Conservation (phyloP, 2,797 vertebrate genomes). For the Spondyliosoma cantharus region DNA sequence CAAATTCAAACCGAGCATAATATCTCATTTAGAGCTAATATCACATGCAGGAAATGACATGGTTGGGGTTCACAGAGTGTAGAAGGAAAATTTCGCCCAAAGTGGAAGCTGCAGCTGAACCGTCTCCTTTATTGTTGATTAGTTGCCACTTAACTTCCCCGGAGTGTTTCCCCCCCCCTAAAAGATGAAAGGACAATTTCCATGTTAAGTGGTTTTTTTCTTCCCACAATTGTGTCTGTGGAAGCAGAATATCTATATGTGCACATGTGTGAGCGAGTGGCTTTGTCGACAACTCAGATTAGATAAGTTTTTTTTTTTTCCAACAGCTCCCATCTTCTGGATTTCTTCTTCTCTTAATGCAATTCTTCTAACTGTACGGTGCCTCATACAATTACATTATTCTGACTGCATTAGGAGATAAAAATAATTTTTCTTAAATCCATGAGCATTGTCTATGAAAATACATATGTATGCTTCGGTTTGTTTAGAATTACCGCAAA, state of each 20-base stretch:
- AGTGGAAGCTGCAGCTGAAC: constrained; percentile 45
- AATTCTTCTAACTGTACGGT: constrained; percentile 54
- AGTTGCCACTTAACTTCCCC: constrained; percentile 62
- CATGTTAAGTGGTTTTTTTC: constrained; percentile 77
- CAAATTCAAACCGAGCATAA: constrained; percentile 44
- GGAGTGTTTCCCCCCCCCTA: constrained; percentile 49
- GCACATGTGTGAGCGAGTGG: constrained; percentile 47
- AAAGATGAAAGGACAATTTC: constrained; percentile 80
- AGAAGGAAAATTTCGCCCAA: constrained; percentile 35
- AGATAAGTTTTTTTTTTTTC: constrained; percentile 66
- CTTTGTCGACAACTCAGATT: constrained; percentile 62
- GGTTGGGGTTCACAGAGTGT: constrained; percentile 46
- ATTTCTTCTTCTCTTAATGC: constrained; percentile 53
- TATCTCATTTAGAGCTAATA: constrained; percentile 52
- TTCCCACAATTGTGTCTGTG: constrained; percentile 59
- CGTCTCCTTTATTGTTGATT: constrained; percentile 68
- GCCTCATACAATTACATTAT: constrained; percentile 69
- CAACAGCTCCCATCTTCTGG: constrained; percentile 55
- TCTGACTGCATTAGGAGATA: constrained; percentile 61
- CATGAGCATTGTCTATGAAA: constrained; percentile 58
- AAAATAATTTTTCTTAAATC: constrained; percentile 63
- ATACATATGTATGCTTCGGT: constrained; percentile 72
- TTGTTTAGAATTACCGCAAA: constrained; percentile 46
- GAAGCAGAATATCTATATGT: constrained; percentile 52
- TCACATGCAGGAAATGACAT: constrained; percentile 51